phyloP scores from a whole-genome alignment of 1,140 invertebrate species.

The Heliothis virescens region DNA sequence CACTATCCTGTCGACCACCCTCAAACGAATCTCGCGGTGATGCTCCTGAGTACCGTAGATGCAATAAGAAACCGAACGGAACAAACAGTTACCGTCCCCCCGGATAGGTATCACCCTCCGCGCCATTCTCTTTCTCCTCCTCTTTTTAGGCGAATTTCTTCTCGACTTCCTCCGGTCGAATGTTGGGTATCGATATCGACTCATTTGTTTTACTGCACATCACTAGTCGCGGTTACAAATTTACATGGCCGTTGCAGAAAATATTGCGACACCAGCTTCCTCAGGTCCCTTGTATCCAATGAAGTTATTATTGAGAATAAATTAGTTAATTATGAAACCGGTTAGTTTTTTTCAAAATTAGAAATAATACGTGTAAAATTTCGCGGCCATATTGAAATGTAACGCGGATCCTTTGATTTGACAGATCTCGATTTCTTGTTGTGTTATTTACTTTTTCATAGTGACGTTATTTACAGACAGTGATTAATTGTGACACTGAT shows the following conservation, averaged over 20 bases:
- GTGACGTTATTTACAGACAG: constrained; percentile 24
- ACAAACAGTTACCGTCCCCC: constrained; percentile 80
- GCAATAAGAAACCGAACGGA: constrained; percentile 76
- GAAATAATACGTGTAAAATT: constrained; percentile 4
- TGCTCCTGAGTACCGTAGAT: constrained; percentile 76
- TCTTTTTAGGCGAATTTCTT: constrained; percentile 30
- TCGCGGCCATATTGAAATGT: constrained; percentile 13
- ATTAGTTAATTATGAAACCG: neutral
- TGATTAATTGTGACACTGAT: constrained; percentile 32
- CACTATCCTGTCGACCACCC: constrained; percentile 71
- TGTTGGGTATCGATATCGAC: constrained; percentile 15
- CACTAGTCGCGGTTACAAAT: constrained; percentile 19
- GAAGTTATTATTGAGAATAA: neutral
- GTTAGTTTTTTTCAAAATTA: neutral
- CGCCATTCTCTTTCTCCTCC: constrained; percentile 58
- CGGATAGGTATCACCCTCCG: constrained; percentile 69
- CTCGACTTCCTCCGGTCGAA: constrained; percentile 12
- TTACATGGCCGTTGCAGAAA: constrained; percentile 6
- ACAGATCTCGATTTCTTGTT: constrained; percentile 1
- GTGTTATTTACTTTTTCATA: neutral
- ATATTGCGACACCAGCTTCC: neutral
- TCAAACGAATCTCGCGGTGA: constrained; percentile 70
- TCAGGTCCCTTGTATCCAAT: no score
- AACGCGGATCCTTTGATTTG: neutral
- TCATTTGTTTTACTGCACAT: constrained; percentile 41